These are phyloP conservation scores for Pseudobourletiella spinata DNA, from an alignment of 1,140 invertebrate species.

Conservation along the genomic window DNA sequence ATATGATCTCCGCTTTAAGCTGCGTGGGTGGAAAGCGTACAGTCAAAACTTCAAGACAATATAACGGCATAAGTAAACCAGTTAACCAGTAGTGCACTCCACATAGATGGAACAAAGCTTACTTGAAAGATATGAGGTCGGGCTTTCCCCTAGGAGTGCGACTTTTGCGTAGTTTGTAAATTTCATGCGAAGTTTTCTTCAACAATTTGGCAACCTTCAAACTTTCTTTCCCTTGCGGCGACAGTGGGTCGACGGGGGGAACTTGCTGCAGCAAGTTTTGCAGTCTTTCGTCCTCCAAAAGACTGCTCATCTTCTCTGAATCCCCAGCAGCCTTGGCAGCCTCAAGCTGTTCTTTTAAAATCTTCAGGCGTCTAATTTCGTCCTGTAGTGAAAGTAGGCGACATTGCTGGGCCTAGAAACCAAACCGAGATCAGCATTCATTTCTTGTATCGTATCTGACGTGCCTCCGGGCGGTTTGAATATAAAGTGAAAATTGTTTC, in stretches of 20 bases:
- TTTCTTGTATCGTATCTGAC: no score
- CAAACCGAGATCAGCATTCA: background rate
- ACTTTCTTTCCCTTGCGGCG: conserved; percentile 47
- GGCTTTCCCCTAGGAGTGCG: conserved; percentile 80
- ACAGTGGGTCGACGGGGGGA: conserved; percentile 28
- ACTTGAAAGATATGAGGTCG: conserved; percentile 88
- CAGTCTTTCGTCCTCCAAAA: conserved; percentile 76
- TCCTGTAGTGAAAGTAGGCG: conserved; percentile 68
- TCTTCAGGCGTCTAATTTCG: conserved; percentile 68
- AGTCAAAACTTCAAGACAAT: background rate
- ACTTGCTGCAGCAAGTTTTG: conserved; percentile 55
- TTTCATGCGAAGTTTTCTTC: conserved; percentile 75
- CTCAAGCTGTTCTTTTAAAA: conserved; percentile 57
- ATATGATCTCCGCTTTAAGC: background rate
- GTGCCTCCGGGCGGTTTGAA: no score
- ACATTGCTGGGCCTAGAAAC: conserved; percentile 61
- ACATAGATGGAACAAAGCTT: conserved; percentile 41
- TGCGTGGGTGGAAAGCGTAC: background rate
- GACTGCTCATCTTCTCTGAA: conserved; percentile 66
- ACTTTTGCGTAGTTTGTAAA: conserved; percentile 77
- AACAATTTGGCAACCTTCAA: conserved; percentile 70
- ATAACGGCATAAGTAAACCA: background rate
- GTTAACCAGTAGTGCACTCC: background rate
- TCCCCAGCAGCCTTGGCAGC: conserved; percentile 65
- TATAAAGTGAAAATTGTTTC: no score